Conservation (phyloP, 2,113 vertebrate species). For the Rafetus swinhoei region DNA sequence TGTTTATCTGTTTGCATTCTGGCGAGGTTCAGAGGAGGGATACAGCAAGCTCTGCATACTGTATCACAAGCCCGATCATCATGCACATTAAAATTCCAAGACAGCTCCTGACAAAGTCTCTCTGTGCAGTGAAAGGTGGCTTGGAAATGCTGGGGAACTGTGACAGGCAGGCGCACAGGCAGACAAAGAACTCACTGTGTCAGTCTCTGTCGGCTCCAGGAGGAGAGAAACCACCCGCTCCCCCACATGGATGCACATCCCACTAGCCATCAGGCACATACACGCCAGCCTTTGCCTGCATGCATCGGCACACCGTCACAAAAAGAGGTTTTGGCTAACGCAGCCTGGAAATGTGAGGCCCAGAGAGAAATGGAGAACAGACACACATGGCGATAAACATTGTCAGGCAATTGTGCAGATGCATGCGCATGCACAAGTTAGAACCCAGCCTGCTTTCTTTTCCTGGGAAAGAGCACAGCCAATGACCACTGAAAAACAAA, state of each 20-base stretch:
- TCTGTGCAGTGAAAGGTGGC: conserved; percentile 64
- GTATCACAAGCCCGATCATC: conserved; percentile 37
- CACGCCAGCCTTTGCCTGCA: background rate
- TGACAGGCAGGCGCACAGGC: conserved; percentile 57
- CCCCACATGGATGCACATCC: background rate
- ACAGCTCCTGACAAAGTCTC: conserved; percentile 69
- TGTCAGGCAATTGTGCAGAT: background rate
- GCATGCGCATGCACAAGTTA: background rate
- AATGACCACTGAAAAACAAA: background rate
- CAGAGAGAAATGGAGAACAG: background rate
- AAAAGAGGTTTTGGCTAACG: background rate
- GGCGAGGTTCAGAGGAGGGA: background rate
- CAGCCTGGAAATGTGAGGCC: background rate
- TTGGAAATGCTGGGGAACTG: conserved; percentile 60
- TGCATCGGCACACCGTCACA: accelerated
- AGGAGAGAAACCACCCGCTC: conserved; percentile 23
- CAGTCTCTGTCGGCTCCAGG: conserved; percentile 50
- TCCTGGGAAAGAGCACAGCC: background rate
- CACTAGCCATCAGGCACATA: background rate
- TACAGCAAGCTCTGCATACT: background rate
- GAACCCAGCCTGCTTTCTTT: background rate
- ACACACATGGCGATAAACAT: background rate
- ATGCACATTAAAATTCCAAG: conserved; percentile 73
- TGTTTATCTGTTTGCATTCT: conserved; percentile 30
- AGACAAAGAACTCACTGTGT: conserved; percentile 65